Evolutionary conservation across 2,113 vertebrate species (phyloP).

Genomic region (Lota lota): DNA sequence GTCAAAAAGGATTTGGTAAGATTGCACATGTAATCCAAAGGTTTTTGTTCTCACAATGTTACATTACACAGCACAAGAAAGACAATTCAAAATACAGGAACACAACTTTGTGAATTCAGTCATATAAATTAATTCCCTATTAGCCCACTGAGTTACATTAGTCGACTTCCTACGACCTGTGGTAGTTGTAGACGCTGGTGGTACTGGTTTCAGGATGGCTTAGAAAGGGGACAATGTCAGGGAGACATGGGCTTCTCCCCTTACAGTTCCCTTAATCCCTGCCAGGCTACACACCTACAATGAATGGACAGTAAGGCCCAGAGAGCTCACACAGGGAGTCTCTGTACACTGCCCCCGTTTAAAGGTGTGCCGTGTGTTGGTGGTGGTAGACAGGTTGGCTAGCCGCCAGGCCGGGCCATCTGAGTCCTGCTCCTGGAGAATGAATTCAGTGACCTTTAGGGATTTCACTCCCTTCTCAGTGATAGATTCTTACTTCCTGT

Average conservation of each 20-base stretch:
- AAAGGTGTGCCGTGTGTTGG: slow-evolving; percentile 33
- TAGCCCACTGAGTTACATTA: slow-evolving; percentile 36
- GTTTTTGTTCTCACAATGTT: too few relatives aligned
- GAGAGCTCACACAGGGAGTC: slow-evolving; percentile 31
- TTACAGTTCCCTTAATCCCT: slow-evolving; percentile 67
- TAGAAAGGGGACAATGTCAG: slow-evolving; percentile 33
- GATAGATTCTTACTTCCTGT: too few relatives aligned
- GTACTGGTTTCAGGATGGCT: slow-evolving; percentile 31
- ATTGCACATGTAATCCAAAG: too few relatives aligned
- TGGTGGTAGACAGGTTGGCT: slow-evolving; percentile 21
- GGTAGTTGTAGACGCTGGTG: not conserved
- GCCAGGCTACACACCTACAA: slow-evolving; percentile 59
- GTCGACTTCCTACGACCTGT: slow-evolving; percentile 36
- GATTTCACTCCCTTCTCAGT: too few relatives aligned
- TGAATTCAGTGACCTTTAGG: too few relatives aligned
- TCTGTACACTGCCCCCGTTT: slow-evolving; percentile 56
- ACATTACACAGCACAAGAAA: too few relatives aligned
- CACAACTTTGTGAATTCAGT: too few relatives aligned
- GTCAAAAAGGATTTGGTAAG: too few relatives aligned
- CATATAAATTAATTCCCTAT: not conserved
- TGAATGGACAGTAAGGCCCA: slow-evolving; percentile 56
- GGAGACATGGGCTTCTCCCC: slow-evolving; percentile 55
- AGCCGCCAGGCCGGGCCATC: slow-evolving; percentile 32
- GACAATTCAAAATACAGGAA: too few relatives aligned
- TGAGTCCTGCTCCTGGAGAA: too few relatives aligned